These are phyloP conservation scores for Andrena dorsata DNA, from an alignment of 2,888 invertebrate species.

Conservation along the genomic window DNA sequence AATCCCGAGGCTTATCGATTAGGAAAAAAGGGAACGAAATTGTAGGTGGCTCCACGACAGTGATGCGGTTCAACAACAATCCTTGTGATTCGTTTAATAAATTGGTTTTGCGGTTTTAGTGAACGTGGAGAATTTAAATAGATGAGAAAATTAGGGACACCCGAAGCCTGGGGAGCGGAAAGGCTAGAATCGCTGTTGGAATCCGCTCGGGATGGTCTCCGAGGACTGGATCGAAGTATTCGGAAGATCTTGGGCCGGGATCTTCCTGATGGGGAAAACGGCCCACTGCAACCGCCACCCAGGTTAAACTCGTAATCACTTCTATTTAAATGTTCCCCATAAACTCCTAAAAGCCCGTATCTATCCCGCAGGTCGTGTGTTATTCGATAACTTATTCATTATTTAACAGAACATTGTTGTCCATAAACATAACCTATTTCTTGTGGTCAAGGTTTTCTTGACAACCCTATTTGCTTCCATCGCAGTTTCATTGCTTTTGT, in stretches of 20 bases:
- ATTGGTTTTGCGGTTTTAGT: constrained; percentile 47
- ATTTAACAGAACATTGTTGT: constrained; percentile 15
- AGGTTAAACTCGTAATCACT: constrained; percentile 57
- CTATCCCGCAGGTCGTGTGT: not conserved
- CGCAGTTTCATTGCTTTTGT: not conserved
- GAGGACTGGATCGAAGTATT: constrained; percentile 82
- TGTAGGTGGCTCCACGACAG: constrained; percentile 63
- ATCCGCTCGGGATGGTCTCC: constrained; percentile 82
- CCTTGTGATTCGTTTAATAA: constrained; percentile 47
- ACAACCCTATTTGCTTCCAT: not conserved
- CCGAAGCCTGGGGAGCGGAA: constrained; percentile 82
- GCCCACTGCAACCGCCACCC: constrained; percentile 74
- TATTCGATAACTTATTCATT: constrained; percentile 11
- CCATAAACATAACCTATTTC: constrained; percentile 60
- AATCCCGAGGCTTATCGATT: constrained; percentile 62
- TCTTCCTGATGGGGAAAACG: constrained; percentile 83
- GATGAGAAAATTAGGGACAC: constrained; percentile 81
- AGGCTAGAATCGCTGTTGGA: constrained; percentile 82
- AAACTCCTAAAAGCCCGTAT: not conserved
- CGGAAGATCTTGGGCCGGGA: constrained; percentile 84
- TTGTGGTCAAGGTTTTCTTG: not conserved
- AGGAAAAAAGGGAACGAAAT: constrained; percentile 35
- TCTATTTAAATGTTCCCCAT: not conserved
- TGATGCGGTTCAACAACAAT: constrained; percentile 66
- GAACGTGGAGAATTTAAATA: constrained; percentile 35